Conservation (phyloP, 1,140 invertebrate genomes). For the Caerostris extrusa region DNA sequence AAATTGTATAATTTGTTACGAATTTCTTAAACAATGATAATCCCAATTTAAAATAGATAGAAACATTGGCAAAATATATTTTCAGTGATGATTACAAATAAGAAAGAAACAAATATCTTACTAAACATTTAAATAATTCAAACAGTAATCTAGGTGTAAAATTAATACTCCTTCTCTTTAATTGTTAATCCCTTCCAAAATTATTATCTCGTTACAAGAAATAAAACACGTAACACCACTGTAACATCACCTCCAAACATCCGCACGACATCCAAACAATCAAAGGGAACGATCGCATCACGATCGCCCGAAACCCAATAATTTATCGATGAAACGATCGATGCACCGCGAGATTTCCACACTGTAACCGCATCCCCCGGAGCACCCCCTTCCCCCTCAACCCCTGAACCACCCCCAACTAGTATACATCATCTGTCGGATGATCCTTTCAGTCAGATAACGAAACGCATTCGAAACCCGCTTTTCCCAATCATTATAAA, state of each 20-base stretch:
- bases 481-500: slow-evolving; percentile 58
- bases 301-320: background rate
- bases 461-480: slow-evolving; percentile 26
- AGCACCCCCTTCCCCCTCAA: background rate
- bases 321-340: slow-evolving; percentile 27
- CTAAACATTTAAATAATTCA: too few species aligned
- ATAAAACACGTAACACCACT: background rate
- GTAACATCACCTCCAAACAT: slow-evolving; percentile 19
- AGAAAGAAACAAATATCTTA: too few species aligned
- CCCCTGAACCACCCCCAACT: slow-evolving; percentile 36
- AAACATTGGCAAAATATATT: too few species aligned
- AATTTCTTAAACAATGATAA: too few species aligned
- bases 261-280: slow-evolving; percentile 22
- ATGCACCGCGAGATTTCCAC: background rate
- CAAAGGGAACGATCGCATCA: slow-evolving; percentile 13
- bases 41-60: too few species aligned
- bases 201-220: background rate
- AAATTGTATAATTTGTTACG: too few species aligned
- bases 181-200: too few species aligned
- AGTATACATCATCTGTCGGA: slow-evolving; percentile 38
- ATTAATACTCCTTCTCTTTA: too few species aligned
- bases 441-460: slow-evolving; percentile 60
- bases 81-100: too few species aligned
- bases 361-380: slow-evolving; percentile 22
- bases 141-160: too few species aligned